These are phyloP conservation scores for Drepana falcataria DNA, from an alignment of 2,888 invertebrate genomes.

Conservation along the genomic window DNA sequence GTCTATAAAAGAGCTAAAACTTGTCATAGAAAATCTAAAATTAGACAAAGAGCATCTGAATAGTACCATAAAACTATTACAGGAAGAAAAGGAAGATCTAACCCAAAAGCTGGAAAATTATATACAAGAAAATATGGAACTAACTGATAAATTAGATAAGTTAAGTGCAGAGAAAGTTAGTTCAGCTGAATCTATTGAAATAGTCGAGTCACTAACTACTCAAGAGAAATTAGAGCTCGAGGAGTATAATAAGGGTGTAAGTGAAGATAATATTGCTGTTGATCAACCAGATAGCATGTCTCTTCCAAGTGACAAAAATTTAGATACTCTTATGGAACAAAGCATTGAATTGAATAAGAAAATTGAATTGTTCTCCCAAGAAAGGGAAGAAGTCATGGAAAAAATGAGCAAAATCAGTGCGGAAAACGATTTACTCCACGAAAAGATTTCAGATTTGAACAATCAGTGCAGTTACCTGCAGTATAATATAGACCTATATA, in stretches of 20 bases:
- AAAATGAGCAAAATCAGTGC: conserved; percentile 81
- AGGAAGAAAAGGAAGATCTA: conserved; percentile 80
- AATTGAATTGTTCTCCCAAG: conserved; percentile 83
- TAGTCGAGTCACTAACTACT: conserved; percentile 84
- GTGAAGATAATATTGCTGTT: conserved; percentile 36
- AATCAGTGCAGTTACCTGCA: conserved; percentile 71
- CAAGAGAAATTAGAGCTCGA: conserved; percentile 85
- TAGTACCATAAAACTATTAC: conserved; percentile 75
- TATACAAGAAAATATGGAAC: conserved; percentile 85
- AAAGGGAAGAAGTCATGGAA: conserved; percentile 83
- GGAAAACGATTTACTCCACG: conserved; percentile 78
- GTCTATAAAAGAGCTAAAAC: conserved; percentile 67
- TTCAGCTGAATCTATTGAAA: conserved; percentile 87
- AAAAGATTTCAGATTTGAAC: conserved; percentile 71
- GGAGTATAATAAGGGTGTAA: conserved; percentile 80
- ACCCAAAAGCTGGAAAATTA: conserved; percentile 81
- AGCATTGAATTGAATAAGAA: conserved; percentile 82
- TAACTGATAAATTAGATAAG: conserved; percentile 85
- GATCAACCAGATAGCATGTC: conserved; percentile 26
- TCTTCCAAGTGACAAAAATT: conserved; percentile 70
- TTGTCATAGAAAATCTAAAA: conserved; percentile 69
- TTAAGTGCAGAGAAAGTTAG: conserved; percentile 85
- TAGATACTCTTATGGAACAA: conserved; percentile 80
- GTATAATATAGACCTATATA: conserved; percentile 58
- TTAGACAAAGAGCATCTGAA: conserved; percentile 75